Conservation (phyloP, 2,888 invertebrate genomes). For the Darwinula stevensoni region DNA sequence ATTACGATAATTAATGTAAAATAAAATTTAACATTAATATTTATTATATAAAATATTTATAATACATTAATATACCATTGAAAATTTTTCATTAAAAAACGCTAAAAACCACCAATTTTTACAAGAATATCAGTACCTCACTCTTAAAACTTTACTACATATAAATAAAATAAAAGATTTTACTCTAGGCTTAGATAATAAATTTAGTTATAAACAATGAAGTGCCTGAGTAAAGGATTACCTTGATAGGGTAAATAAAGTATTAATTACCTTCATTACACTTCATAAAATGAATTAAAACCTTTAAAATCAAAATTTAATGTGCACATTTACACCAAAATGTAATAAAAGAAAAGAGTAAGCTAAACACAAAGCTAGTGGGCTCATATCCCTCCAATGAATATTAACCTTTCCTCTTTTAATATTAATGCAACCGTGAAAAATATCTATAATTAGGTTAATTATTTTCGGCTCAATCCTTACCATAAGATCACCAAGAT, state of each 20-base stretch:
- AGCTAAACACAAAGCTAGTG: conserved; percentile 3
- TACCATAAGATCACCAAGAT: not conserved
- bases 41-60: conserved; percentile 10
- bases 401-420: not conserved
- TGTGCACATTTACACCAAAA: conserved; percentile 4
- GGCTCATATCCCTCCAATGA: conserved; percentile 4
- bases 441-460: conserved; percentile 3
- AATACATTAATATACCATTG: conserved; percentile 9
- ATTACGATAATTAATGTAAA: conserved; percentile 2
- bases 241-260: conserved; percentile 26
- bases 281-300: conserved; percentile 2
- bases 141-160: conserved; percentile 9
- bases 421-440: not conserved
- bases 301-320: conserved; percentile 2
- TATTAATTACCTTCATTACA: conserved; percentile 4
- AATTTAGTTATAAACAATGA: conserved; percentile 12
- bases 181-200: conserved; percentile 7
- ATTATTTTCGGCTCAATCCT: not conserved
- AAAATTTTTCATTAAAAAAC: conserved; percentile 9
- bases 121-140: conserved; percentile 7
- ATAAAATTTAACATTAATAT: conserved; percentile 7
- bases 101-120: conserved; percentile 2
- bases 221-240: conserved; percentile 28
- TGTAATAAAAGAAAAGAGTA: conserved; percentile 1
- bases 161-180: conserved; percentile 11